Conservation (phyloP, 2,888 invertebrate species). For the Tinea pellionella region DNA sequence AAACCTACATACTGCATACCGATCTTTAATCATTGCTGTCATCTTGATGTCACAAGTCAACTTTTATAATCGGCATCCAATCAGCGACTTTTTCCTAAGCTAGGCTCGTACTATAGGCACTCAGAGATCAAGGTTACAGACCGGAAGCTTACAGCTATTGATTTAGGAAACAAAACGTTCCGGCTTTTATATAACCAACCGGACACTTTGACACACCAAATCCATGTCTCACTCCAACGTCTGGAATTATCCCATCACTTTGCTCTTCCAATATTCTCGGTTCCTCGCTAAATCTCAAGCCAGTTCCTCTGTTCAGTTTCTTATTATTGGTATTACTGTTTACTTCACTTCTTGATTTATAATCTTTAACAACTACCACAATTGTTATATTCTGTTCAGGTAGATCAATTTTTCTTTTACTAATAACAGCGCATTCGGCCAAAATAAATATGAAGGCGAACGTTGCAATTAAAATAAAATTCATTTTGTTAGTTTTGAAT, state of each 20-base stretch:
- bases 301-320: background rate
- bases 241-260: background rate
- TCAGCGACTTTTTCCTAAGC: too few relatives aligned
- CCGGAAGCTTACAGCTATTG: too few relatives aligned
- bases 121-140: too few relatives aligned
- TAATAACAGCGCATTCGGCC: background rate
- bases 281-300: background rate
- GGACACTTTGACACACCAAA: conserved; percentile 14
- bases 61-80: too few relatives aligned
- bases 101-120: too few relatives aligned
- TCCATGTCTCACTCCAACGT: background rate
- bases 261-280: background rate
- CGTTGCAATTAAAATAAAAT: background rate
- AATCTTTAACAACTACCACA: background rate
- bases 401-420: background rate
- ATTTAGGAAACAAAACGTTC: conserved; percentile 15
- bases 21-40: too few relatives aligned
- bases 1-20: too few relatives aligned
- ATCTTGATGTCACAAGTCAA: too few relatives aligned
- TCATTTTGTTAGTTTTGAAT: background rate
- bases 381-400: background rate
- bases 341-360: background rate
- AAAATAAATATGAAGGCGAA: background rate
- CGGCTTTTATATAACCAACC: conserved; percentile 3
- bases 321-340: background rate